Percentiles rank a stretch among this genome's conserved stretches.
Evolutionary conservation across 2,797 vertebrate species (phyloP).

Genomic region (Squalus acanthias): DNA sequence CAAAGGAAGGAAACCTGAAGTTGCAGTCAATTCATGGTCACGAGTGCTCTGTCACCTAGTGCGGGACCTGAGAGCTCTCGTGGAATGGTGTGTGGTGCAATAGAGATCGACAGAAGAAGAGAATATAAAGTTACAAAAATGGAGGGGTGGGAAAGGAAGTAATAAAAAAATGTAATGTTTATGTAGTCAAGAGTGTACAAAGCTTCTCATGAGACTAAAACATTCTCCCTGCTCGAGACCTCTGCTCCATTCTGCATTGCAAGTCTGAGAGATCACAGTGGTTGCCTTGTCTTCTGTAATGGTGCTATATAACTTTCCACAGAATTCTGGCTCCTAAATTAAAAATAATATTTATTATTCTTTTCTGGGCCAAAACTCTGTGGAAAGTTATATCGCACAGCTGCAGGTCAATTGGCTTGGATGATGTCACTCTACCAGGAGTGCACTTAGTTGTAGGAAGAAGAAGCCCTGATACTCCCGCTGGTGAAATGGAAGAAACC

Average conservation of each 20-base stretch:
- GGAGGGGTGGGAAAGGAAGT: background rate
- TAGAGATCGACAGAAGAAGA: background rate
- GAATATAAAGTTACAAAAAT: background rate
- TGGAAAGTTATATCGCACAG: slow-evolving; percentile 20
- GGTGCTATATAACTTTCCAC: slow-evolving; percentile 33
- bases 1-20: background rate
- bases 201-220: background rate
- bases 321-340: slow-evolving; percentile 24
- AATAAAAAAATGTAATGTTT: background rate
- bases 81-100: background rate
- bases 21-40: background rate
- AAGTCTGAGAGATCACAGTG: slow-evolving; percentile 21
- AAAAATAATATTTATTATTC: slow-evolving; percentile 33
- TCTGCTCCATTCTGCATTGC: slow-evolving; percentile 17
- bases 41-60: background rate
- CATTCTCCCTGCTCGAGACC: background rate
- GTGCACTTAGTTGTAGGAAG: background rate
- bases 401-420: background rate
- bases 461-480: background rate
- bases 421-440: background rate
- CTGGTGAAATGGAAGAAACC: background rate
- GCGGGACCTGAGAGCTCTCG: background rate
- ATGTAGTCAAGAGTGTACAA: background rate
- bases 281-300: slow-evolving; percentile 28
- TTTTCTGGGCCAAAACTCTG: background rate